Percentiles rank a stretch among this genome's conserved stretches.
Evolutionary conservation across 2,888 invertebrate species (phyloP).

Genomic region (Sinohyriopsis cumingii): DNA sequence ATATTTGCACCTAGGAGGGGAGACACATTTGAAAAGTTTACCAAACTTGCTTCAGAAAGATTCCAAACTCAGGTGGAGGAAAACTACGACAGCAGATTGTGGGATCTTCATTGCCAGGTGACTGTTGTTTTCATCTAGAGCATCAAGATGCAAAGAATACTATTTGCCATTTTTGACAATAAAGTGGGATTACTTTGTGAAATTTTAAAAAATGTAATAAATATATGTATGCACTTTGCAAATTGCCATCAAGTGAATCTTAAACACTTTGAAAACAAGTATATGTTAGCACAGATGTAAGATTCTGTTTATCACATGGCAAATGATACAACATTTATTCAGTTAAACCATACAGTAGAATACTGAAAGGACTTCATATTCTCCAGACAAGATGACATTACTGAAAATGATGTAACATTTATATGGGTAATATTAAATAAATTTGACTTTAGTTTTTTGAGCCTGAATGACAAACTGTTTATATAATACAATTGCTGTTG

Average conservation of each 20-base stretch:
- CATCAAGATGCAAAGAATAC: conserved; percentile 3
- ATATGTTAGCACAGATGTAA: too few relatives aligned
- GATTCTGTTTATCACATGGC: too few relatives aligned
- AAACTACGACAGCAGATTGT: conserved; percentile 58
- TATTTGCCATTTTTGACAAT: conserved; percentile 1
- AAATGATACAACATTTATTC: too few relatives aligned
- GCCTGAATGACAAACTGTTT: background rate
- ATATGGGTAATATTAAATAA: too few relatives aligned
- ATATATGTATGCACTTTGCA: background rate
- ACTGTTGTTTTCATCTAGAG: conserved; percentile 3
- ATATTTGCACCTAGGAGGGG: conserved; percentile 86
- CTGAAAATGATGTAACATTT: too few relatives aligned
- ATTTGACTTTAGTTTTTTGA: too few relatives aligned
- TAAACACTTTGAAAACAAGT: too few relatives aligned
- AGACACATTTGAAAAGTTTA: conserved; percentile 81
- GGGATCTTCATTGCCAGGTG: conserved; percentile 61
- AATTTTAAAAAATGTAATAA: background rate
- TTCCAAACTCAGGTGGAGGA: conserved; percentile 73
- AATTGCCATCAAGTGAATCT: too few relatives aligned
- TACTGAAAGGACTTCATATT: too few relatives aligned
- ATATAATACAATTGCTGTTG: background rate
- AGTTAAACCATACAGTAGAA: too few relatives aligned
- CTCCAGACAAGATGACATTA: too few relatives aligned
- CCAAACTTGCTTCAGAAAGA: conserved; percentile 75
- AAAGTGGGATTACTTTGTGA: background rate